Percentiles rank a stretch among this genome's conserved stretches.
These are phyloP conservation scores for Bombus terrestris DNA, from an alignment of 1,140 invertebrate genomes.

Conservation along the genomic window DNA sequence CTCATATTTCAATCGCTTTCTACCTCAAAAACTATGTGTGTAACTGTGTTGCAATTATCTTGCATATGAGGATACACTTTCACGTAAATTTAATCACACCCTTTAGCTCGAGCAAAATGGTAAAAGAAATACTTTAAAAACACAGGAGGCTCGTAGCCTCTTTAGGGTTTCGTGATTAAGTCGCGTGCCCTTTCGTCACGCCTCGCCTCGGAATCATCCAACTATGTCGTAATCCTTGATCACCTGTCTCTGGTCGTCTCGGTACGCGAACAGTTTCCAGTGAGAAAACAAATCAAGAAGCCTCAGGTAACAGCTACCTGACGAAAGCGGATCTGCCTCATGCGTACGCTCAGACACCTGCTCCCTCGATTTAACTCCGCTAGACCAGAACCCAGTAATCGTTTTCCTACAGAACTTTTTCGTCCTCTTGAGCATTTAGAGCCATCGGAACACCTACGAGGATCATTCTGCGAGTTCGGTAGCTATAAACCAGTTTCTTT, in stretches of 20 bases:
- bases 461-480: background rate
- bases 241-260: slow-evolving; percentile 21
- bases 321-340: background rate
- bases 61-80: background rate
- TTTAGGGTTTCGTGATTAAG: slow-evolving; percentile 6
- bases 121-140: background rate
- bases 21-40: background rate
- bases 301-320: slow-evolving; percentile 11
- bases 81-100: background rate
- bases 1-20: background rate
- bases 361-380: slow-evolving; percentile 22
- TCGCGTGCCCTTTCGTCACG: slow-evolving; percentile 22
- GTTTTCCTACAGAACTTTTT: background rate
- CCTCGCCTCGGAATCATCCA: background rate
- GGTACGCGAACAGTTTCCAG: slow-evolving; percentile 3
- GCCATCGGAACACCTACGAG: background rate
- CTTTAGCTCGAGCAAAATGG: background rate
- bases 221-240: slow-evolving; percentile 14
- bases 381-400: slow-evolving; percentile 22
- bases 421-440: no score
- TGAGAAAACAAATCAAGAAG: slow-evolving; percentile 1
- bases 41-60: background rate
- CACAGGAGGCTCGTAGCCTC: background rate
- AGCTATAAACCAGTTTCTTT: background rate
- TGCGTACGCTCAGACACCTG: slow-evolving; percentile 10